A percentile compares a stretch with the other conserved stretches of the same genome.
These are phyloP conservation scores for Coecobrya sp. DNA, from an alignment of 2,888 invertebrate genomes.

Conservation along the genomic window DNA sequence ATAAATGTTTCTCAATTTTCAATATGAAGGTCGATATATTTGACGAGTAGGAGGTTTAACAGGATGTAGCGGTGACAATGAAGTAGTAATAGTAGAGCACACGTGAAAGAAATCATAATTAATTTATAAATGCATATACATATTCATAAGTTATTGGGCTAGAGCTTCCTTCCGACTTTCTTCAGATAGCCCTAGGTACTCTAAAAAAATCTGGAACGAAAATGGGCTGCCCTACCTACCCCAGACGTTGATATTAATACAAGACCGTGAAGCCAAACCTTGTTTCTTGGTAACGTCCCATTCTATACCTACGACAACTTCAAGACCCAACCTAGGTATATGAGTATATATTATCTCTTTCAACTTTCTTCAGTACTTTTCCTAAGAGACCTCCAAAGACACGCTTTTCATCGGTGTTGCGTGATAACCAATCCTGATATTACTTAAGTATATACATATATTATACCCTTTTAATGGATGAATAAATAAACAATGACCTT, in stretches of 20 bases:
- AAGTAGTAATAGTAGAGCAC: too few species aligned
- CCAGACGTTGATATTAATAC: neutral
- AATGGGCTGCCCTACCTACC: neutral
- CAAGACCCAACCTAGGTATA: neutral
- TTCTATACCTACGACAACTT: slow-evolving; percentile 34
- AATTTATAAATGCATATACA: slow-evolving; percentile 1
- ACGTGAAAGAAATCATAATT: neutral
- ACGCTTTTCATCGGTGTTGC: neutral
- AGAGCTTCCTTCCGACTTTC: neutral
- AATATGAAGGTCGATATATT: neutral
- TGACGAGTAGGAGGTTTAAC: neutral
- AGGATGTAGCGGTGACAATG: neutral
- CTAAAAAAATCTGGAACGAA: slow-evolving; percentile 8
- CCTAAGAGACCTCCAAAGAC: neutral
- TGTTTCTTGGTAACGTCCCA: neutral
- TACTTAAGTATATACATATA: too few species aligned
- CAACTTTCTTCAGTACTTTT: neutral
- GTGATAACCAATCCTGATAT: neutral
- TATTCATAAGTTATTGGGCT: slow-evolving; percentile 23
- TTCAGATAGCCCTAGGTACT: neutral
- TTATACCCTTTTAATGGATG: neutral
- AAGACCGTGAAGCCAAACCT: neutral
- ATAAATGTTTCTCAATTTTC: neutral
- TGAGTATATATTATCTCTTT: neutral
- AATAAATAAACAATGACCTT: slow-evolving; percentile 33